Evolutionary conservation across 64 coral and sea anemone genomes (phyloP), one percentile per base, ranked within the genome.

Genomic region (Dendronephthya gigantea): DNA sequence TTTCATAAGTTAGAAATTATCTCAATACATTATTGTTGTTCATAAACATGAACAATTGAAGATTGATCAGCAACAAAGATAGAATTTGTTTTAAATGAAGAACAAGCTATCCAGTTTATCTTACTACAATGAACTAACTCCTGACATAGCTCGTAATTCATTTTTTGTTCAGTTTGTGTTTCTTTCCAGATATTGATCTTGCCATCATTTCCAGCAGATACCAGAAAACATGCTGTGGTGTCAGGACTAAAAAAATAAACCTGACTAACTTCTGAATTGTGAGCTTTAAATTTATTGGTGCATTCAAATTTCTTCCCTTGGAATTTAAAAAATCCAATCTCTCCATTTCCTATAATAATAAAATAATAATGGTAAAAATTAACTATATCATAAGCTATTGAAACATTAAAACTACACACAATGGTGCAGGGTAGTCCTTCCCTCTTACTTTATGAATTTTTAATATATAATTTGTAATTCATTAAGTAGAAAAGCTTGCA

Each of bases 141-240:
- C 10, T 51, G 56, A 35, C 25, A 87, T 49, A 89, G 39, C 45
- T 49, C 50, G 32, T 23, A 76, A 4, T 41, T 74, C 72, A 36
- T 38, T 2, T 50, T 29, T 35, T 33, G 29, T 31, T n/a, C 34
- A 47, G 22, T 38, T 10, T 75, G 35, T 32, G 10, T 85, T 36
- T 9, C 72, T 72, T 75, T 82, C 59, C 95, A 98, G 2, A 93
- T 30, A 56, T 91, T 56, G 69, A 98, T 62, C 68, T 90, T 93
- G 56, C 88, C 58, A 65, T 98, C 95, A 92, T 98, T 93, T 33
- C 95, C 92, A 88, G 86, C 95, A 39, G 95, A 93, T 22, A 98
- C 33, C 1, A 98, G 84, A 29, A 82, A 32, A 19, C 89, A 50
- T 25, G 86, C 83, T 81, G 13, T 39, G 31, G 14, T 29, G 22